Evolutionary conservation across 2,113 vertebrate genomes (phyloP).

Genomic region (Pseudopodoces humilis): DNA sequence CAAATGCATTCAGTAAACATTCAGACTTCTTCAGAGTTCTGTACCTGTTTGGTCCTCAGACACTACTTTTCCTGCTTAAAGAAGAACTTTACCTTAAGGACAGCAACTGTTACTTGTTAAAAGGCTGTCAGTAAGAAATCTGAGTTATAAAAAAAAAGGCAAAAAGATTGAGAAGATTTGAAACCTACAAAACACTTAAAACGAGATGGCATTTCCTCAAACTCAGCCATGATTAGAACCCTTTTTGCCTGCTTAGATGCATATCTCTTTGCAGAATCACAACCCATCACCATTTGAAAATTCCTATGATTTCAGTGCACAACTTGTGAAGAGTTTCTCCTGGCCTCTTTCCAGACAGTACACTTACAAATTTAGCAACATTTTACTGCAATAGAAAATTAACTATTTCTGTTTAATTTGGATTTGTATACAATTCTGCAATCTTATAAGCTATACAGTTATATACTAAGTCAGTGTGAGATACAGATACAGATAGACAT

Average conservation of each 20-base stretch:
- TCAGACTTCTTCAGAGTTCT: not conserved
- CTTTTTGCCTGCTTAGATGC: slow-evolving; percentile 46
- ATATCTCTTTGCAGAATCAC: slow-evolving; percentile 63
- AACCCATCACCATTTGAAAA: slow-evolving; percentile 59
- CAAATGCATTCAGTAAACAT: slow-evolving; percentile 12
- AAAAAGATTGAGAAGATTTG: slow-evolving; percentile 32
- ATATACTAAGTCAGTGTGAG: not conserved
- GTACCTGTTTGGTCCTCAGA: not conserved
- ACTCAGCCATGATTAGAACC: slow-evolving; percentile 59
- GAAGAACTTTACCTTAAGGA: not conserved
- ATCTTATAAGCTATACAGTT: not conserved
- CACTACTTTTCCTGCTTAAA: not conserved
- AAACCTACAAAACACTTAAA: slow-evolving; percentile 46
- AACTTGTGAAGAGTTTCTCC: slow-evolving; percentile 59
- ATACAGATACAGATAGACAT: slow-evolving; percentile 15
- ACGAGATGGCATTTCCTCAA: slow-evolving; percentile 47
- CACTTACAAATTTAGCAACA: slow-evolving; percentile 68
- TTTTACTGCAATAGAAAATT: slow-evolving; percentile 66
- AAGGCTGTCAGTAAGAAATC: not conserved
- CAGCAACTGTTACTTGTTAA: not conserved
- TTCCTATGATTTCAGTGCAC: slow-evolving; percentile 62
- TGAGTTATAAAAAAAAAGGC: not conserved
- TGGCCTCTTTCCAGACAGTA: slow-evolving; percentile 70
- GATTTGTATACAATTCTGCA: slow-evolving; percentile 52
- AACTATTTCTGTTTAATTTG: slow-evolving; percentile 71